phyloP scores from a whole-genome alignment of 2,113 vertebrate species.

The Boleophthalmus pectinirostris region DNA sequence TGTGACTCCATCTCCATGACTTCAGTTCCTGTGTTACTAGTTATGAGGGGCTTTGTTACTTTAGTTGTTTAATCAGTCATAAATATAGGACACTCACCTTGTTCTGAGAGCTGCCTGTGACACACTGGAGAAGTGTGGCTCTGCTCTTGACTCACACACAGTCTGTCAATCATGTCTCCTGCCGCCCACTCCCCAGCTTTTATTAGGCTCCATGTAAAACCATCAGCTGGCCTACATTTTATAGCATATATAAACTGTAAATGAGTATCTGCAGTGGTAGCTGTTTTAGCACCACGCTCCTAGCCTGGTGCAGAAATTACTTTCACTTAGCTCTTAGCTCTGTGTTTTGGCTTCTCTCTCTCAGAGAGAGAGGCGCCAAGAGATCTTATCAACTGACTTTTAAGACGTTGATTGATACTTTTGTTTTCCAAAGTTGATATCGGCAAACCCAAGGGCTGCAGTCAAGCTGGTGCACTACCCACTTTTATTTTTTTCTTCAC shows the following conservation, averaged over 20 bases:
- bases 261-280: background rate
- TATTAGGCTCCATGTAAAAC: background rate
- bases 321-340: background rate
- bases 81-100: slow-evolving; percentile 6
- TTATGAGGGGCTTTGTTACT: background rate
- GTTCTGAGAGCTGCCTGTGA: slow-evolving; percentile 15
- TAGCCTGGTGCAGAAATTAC: background rate
- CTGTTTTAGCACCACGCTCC: background rate
- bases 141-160: slow-evolving; percentile 16
- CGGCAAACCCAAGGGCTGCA: background rate
- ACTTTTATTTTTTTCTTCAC: background rate
- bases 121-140: background rate
- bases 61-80: background rate
- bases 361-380: background rate
- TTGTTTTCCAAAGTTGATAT: background rate
- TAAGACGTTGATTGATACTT: background rate
- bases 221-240: slow-evolving; percentile 1
- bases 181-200: background rate
- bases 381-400: background rate
- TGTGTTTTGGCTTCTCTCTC: background rate
- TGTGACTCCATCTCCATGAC: background rate
- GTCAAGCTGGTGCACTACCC: background rate
- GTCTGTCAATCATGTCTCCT: slow-evolving; percentile 22
- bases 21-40: background rate
- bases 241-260: background rate